A percentile compares a stretch with the other conserved stretches of the same genome.
These are phyloP conservation scores for Drosophila jambulina DNA, from an alignment of 1,140 invertebrate genomes.

Conservation along the genomic window DNA sequence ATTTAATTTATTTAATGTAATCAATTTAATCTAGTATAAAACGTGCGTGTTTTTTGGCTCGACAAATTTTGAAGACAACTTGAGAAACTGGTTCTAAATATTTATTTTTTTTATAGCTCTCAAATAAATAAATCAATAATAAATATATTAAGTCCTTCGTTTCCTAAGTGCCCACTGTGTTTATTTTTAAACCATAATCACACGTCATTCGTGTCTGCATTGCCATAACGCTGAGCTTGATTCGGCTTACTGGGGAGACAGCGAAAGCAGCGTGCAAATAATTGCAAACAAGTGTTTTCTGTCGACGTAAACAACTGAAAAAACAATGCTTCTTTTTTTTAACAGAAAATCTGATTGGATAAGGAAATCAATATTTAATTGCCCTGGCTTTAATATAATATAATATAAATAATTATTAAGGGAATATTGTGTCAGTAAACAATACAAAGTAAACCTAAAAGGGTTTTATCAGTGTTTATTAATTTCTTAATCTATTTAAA, in stretches of 20 bases:
- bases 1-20: too few relatives aligned
- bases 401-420: not conserved
- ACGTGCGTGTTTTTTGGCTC: too few relatives aligned
- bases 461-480: not conserved
- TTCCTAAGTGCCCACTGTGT: not conserved
- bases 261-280: constrained; percentile 12
- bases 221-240: constrained; percentile 6
- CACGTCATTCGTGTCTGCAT: constrained; percentile 10
- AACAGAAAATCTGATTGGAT: not conserved
- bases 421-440: not conserved
- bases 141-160: not conserved
- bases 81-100: not conserved
- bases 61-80: too few relatives aligned
- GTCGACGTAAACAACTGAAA: not conserved
- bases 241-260: not conserved
- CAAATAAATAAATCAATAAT: not conserved
- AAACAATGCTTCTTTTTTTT: not conserved
- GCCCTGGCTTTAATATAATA: not conserved
- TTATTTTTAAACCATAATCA: constrained; percentile 28
- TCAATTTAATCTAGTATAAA: too few relatives aligned
- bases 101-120: too few relatives aligned
- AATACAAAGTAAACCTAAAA: not conserved
- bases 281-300: constrained; percentile 10
- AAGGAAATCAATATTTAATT: constrained; percentile 3
- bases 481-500: not conserved